Evolutionary conservation across 1,140 invertebrate genomes (phyloP).

Genomic region (Drosophila pseudoobscura): DNA sequence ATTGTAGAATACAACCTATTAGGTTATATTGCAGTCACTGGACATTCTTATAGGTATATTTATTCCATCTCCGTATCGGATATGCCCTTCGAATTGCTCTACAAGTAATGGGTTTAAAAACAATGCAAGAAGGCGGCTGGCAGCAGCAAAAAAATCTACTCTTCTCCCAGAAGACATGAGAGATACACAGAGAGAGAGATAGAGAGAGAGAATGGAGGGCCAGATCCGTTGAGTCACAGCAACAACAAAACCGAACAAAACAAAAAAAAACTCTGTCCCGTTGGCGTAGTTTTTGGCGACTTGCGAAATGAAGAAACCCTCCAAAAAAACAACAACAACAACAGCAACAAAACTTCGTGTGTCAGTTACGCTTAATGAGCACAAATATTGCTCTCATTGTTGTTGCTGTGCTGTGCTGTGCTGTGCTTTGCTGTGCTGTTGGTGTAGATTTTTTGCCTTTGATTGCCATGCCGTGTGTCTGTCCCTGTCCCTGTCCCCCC

Average conservation of each 20-base stretch:
- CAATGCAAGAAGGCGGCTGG: conserved; percentile 52
- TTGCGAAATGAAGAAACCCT: conserved; percentile 79
- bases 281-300: conserved; percentile 67
- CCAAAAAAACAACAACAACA: conserved; percentile 47
- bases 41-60: no score
- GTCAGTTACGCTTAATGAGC: conserved; percentile 81
- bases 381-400: conserved; percentile 79
- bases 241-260: conserved; percentile 3
- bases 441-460: conserved; percentile 74
- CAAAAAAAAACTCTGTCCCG: conserved; percentile 30
- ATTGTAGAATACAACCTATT: no score
- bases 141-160: conserved; percentile 41
- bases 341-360: conserved; percentile 65
- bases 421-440: conserved; percentile 48
- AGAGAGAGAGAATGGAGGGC: conserved; percentile 5
- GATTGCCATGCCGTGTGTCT: conserved; percentile 69
- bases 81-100: background rate
- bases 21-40: no score
- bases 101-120: conserved; percentile 51
- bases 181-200: conserved; percentile 8
- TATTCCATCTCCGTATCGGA: background rate
- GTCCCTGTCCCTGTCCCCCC: conserved; percentile 14
- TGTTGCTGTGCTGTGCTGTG: conserved; percentile 29
- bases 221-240: conserved; percentile 45
- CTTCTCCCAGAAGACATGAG: conserved; percentile 43